Evolutionary conservation across 2,797 vertebrate genomes (phyloP).

Genomic region (Anguilla obscura): DNA sequence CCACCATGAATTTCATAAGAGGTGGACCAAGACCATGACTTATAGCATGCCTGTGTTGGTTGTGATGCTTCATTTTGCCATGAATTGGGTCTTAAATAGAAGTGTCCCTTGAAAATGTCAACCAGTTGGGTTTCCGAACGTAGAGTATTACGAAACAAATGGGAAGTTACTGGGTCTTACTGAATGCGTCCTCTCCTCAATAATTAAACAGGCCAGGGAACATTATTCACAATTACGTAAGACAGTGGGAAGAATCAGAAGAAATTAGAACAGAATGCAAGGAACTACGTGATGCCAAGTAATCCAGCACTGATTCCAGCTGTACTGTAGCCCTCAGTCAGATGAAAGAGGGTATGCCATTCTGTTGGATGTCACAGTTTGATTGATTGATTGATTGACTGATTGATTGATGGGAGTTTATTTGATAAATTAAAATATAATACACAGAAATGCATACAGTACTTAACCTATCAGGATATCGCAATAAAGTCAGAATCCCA

Average conservation of each 20-base stretch:
- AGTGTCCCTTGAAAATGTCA: not conserved
- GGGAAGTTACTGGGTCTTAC: not conserved
- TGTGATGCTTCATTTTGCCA: not conserved
- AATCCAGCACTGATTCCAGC: not conserved
- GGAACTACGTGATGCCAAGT: not conserved
- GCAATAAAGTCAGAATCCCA: not conserved
- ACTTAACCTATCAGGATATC: not conserved
- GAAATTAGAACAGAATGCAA: not conserved
- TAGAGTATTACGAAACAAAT: not conserved
- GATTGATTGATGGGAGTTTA: not conserved
- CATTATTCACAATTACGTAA: not conserved
- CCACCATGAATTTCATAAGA: not conserved
- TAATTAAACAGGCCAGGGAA: not conserved
- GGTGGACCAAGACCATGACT: not conserved
- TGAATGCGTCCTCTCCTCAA: not conserved
- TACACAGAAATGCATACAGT: not conserved
- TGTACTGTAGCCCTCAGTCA: not conserved
- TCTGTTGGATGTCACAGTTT: not conserved
- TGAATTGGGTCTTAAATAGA: not conserved
- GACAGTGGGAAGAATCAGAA: not conserved
- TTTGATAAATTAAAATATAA: not conserved
- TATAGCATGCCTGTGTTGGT: not conserved
- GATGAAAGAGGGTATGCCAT: not conserved
- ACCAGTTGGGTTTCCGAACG: not conserved
- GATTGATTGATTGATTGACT: not conserved